Evolutionary conservation across 2,113 vertebrate genomes (phyloP).

Genomic region (Calidris pygmaea): DNA sequence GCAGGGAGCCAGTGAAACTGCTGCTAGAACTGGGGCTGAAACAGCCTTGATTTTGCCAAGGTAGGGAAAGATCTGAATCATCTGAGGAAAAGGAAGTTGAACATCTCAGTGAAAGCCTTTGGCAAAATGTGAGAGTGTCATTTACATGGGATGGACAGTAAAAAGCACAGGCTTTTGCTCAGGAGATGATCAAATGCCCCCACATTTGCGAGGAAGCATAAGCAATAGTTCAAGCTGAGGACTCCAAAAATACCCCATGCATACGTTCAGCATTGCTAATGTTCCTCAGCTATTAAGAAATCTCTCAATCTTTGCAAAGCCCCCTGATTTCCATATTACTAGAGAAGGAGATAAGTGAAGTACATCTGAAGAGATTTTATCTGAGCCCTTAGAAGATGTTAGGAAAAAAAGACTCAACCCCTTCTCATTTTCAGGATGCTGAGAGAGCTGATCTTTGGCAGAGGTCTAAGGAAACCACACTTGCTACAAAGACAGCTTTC

Average conservation of each 20-base stretch:
- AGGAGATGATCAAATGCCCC: background rate
- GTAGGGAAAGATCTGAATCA: background rate
- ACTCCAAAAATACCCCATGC: background rate
- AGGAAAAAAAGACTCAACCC: background rate
- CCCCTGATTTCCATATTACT: background rate
- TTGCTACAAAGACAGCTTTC: background rate
- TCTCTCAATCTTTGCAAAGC: background rate
- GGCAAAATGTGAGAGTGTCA: background rate
- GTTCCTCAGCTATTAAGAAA: background rate
- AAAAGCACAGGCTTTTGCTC: background rate
- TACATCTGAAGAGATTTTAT: slow-evolving; percentile 1
- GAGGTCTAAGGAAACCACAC: background rate
- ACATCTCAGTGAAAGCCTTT: background rate
- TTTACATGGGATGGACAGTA: background rate
- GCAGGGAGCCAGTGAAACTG: background rate
- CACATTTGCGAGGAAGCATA: background rate
- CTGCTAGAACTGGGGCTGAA: background rate
- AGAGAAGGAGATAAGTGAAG: background rate
- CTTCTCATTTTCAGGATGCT: background rate
- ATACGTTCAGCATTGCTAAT: background rate
- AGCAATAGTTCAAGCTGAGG: background rate
- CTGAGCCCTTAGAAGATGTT: background rate
- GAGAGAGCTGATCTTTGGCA: background rate
- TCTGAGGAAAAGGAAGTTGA: background rate
- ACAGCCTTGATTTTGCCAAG: background rate